Conservation (phyloP, 2,113 vertebrate species). For the Callochromis pleurospilus region DNA sequence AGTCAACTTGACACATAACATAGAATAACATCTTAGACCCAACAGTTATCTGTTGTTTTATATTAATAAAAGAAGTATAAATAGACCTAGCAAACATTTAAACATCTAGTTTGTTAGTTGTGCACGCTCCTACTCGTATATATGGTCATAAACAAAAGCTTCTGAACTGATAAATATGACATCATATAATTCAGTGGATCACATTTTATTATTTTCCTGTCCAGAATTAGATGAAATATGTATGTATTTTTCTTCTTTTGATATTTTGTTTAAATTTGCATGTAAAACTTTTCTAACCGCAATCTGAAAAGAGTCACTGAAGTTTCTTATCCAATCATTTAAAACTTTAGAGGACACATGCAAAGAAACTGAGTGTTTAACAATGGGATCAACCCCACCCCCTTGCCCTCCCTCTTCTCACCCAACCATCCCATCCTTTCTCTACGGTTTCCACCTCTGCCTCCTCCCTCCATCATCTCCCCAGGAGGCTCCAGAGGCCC, state of each 20-base stretch:
- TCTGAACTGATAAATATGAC: background rate
- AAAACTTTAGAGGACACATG: slow-evolving; percentile 53
- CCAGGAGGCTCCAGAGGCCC: slow-evolving; percentile 64
- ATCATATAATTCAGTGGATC: background rate
- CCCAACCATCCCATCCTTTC: background rate
- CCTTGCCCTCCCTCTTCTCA: background rate
- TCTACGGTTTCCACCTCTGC: slow-evolving; percentile 22
- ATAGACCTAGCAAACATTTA: background rate
- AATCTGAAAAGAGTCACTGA: background rate
- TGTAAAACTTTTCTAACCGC: background rate
- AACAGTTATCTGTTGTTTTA: background rate
- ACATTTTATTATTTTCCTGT: background rate
- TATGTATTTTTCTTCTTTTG: background rate
- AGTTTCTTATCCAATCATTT: slow-evolving; percentile 13
- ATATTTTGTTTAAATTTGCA: background rate
- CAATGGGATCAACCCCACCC: background rate
- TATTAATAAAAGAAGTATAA: background rate
- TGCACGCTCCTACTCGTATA: background rate
- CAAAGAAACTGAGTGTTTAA: slow-evolving; percentile 41
- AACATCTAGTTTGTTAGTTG: background rate
- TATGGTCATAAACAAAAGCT: background rate
- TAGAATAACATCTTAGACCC: background rate
- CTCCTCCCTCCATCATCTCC: slow-evolving; percentile 46
- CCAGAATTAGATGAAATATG: background rate
- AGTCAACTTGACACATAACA: background rate